Evolutionary conservation across 1,140 invertebrate species (phyloP).

Genomic region (Drosophila watanabei): DNA sequence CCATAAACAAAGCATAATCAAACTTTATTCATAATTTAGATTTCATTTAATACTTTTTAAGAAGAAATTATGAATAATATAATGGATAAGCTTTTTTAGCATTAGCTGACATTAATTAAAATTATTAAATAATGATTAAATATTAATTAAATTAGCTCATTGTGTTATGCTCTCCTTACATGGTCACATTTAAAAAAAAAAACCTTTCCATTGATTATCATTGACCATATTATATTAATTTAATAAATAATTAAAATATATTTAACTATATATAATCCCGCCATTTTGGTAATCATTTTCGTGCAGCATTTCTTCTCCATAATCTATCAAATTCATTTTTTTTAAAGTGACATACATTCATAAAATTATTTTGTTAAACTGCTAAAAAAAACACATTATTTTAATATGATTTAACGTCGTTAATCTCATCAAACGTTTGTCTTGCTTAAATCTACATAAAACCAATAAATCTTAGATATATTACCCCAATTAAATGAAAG

Average conservation of each 20-base stretch:
- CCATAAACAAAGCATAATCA: fast-evolving
- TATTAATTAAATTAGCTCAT: too few species aligned
- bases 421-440: neutral
- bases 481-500: neutral
- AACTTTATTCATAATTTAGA: neutral
- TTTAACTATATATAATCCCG: neutral
- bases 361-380: neutral
- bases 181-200: too few species aligned
- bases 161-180: too few species aligned
- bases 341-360: neutral
- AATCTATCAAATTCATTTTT: neutral
- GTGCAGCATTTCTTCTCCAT: neutral
- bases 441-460: too few species aligned
- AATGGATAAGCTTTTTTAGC: neutral
- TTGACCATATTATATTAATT: neutral
- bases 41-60: too few species aligned
- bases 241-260: neutral
- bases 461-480: too few species aligned
- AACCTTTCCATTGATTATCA: too few species aligned
- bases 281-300: neutral
- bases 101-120: neutral
- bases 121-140: neutral
- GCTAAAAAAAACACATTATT: too few species aligned
- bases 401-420: too few species aligned
- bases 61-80: neutral